A percentile compares a stretch with the other conserved stretches of the same genome.
phyloP scores from a whole-genome alignment of 1,140 invertebrate species.

The Drosophila pachea region DNA sequence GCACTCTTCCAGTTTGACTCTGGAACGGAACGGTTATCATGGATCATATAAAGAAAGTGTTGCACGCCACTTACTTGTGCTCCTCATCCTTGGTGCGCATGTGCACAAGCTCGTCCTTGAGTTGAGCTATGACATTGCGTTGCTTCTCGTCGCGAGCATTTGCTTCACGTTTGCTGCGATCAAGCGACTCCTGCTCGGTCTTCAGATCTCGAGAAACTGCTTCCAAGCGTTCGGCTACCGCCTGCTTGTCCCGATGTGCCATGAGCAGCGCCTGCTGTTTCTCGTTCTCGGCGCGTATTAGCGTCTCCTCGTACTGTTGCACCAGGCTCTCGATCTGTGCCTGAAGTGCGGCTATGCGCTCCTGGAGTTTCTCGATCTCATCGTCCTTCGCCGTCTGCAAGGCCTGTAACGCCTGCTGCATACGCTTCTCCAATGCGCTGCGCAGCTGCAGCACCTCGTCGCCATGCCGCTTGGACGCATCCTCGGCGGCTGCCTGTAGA shows the following conservation, averaged over 20 bases:
- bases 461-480: conserved; percentile 86
- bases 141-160: conserved; percentile 86
- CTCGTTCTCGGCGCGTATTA: conserved; percentile 91
- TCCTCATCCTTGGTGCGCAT: conserved; percentile 85
- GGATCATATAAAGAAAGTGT: no score
- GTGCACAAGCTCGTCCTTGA: conserved; percentile 87
- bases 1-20: conserved; percentile 84
- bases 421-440: conserved; percentile 85
- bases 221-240: conserved; percentile 87
- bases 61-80: conserved; percentile 80
- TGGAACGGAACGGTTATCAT: conserved; percentile 8
- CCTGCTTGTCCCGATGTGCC: conserved; percentile 93
- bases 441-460: conserved; percentile 89
- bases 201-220: conserved; percentile 85
- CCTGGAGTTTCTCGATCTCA: conserved; percentile 85
- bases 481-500: conserved; percentile 86
- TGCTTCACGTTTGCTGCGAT: conserved; percentile 85
- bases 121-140: conserved; percentile 83
- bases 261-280: conserved; percentile 92
- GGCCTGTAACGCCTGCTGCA: conserved; percentile 86
- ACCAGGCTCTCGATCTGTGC: conserved; percentile 87
- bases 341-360: conserved; percentile 86
- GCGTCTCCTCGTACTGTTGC: conserved; percentile 90
- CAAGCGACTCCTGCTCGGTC: conserved; percentile 84
- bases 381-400: conserved; percentile 87